These are phyloP conservation scores for Ptychoptera contaminata DNA, from an alignment of 2,888 invertebrate species.

Conservation along the genomic window DNA sequence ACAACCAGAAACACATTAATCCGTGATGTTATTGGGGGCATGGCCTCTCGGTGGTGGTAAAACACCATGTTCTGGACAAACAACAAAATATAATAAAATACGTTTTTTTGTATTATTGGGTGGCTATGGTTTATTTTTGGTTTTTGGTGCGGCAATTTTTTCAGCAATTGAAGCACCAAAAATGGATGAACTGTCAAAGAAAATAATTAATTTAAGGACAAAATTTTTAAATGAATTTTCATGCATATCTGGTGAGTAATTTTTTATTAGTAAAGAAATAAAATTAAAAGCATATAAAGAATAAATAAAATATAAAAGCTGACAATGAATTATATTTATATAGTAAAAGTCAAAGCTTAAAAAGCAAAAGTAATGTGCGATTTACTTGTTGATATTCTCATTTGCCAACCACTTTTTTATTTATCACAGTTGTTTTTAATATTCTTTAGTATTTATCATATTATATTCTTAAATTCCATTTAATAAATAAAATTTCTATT, in stretches of 20 bases:
- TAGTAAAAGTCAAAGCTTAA: too few species aligned
- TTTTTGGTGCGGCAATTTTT: conserved; percentile 62
- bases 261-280: too few species aligned
- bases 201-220: conserved; percentile 37
- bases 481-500: too few species aligned
- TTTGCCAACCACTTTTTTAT: too few species aligned
- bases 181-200: conserved; percentile 40
- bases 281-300: too few species aligned
- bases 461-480: too few species aligned
- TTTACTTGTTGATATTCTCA: too few species aligned
- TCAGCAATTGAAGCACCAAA: conserved; percentile 62
- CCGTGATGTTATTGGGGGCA: conserved; percentile 19
- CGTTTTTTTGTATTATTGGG: conserved; percentile 29
- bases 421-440: too few species aligned
- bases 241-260: conserved; percentile 47
- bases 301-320: too few species aligned
- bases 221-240: conserved; percentile 44
- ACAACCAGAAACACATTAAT: background rate
- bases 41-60: conserved; percentile 20
- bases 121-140: conserved; percentile 41
- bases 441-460: too few species aligned
- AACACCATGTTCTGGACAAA: conserved; percentile 13
- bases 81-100: conserved; percentile 25
- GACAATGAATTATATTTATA: too few species aligned
- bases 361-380: too few species aligned